Evolutionary conservation across 2,888 invertebrate species (phyloP).

Genomic region (Aphrophora alni): DNA sequence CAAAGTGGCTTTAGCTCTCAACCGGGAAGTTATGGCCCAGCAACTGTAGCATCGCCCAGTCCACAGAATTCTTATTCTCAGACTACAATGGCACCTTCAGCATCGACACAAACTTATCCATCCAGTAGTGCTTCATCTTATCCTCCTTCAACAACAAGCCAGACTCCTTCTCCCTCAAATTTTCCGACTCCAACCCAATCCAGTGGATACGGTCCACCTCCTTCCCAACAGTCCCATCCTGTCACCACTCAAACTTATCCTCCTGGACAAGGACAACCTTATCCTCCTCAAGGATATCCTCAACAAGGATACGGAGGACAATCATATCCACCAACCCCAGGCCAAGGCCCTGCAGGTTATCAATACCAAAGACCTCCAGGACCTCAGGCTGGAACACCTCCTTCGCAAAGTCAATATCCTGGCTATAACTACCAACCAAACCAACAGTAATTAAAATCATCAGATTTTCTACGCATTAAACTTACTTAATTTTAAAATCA

Average conservation of each 20-base stretch:
- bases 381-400: constrained; percentile 56
- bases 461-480: no score
- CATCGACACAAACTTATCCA: constrained; percentile 65
- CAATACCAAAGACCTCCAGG: constrained; percentile 55
- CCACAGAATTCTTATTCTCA: constrained; percentile 54
- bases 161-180: constrained; percentile 69
- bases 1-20: constrained; percentile 27
- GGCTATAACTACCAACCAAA: constrained; percentile 84
- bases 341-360: constrained; percentile 60
- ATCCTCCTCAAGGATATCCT: constrained; percentile 66
- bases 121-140: constrained; percentile 59
- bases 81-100: constrained; percentile 58
- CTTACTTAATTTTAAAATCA: not conserved
- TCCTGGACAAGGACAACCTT: constrained; percentile 64
- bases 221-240: constrained; percentile 59
- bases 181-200: constrained; percentile 61
- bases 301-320: constrained; percentile 62
- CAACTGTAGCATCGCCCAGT: constrained; percentile 43
- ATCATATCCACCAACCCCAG: constrained; percentile 60
- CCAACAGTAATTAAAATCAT: constrained; percentile 62
- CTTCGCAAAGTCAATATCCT: constrained; percentile 61
- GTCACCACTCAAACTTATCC: constrained; percentile 69
- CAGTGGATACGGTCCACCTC: constrained; percentile 62
- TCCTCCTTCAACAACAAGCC: constrained; percentile 60
- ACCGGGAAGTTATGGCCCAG: constrained; percentile 28